phyloP scores from a whole-genome alignment of 23 tunicate species.

The Clavelina lepadiformis region DNA sequence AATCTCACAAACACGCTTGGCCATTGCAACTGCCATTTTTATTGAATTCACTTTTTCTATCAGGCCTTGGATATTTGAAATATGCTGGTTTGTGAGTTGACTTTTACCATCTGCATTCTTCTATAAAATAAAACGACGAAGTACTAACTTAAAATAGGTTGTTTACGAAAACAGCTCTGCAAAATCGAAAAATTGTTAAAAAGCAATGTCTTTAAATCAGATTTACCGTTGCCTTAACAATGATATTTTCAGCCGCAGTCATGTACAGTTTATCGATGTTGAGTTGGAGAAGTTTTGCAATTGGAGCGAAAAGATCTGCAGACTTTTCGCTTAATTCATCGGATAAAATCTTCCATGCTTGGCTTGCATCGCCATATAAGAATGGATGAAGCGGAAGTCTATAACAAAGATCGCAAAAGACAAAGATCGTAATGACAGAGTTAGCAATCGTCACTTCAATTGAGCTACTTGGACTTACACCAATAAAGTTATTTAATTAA shows the following conservation, averaged over 20 bases:
- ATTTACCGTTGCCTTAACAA: constrained; percentile 15
- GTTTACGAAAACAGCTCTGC: too few relatives aligned
- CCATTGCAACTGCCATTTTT: constrained; percentile 55
- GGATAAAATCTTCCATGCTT: constrained; percentile 50
- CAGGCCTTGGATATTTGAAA: constrained; percentile 17
- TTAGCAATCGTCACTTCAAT: too few relatives aligned
- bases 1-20: constrained; percentile 50
- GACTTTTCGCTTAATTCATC: constrained; percentile 44
- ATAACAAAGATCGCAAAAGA: not conserved
- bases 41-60: constrained; percentile 16
- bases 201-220: not conserved
- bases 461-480: too few relatives aligned
- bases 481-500: too few relatives aligned
- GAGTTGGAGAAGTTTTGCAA: constrained; percentile 36
- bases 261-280: constrained; percentile 40
- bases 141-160: not conserved
- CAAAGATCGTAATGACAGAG: too few relatives aligned
- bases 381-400: constrained; percentile 76
- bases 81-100: constrained; percentile 5
- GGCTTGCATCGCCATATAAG: constrained; percentile 47
- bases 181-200: not conserved
- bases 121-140: not conserved
- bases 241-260: constrained; percentile 47
- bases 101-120: not conserved
- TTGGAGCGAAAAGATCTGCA: constrained; percentile 32